A percentile compares a stretch with the other conserved stretches of the same genome.
Conservation (phyloP, 2,888 invertebrate genomes). For the Ceriagrion tenellum region DNA sequence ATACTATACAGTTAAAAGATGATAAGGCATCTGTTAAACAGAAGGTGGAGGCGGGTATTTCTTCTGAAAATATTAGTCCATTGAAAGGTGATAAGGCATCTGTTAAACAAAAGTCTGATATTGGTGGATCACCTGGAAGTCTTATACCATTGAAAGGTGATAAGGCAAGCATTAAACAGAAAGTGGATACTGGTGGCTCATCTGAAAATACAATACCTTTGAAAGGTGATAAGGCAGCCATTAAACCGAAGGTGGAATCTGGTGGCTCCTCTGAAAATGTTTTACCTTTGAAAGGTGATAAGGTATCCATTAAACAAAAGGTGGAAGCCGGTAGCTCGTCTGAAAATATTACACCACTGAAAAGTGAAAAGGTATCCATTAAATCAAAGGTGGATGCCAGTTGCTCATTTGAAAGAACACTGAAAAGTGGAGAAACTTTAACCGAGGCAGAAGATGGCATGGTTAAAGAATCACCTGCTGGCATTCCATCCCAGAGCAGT, state of each 20-base stretch:
- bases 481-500: background rate
- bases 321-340: background rate
- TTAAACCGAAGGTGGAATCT: no score
- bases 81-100: no score
- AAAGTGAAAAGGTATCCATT: no score
- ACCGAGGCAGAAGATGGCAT: background rate
- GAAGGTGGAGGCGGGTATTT: background rate
- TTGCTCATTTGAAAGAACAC: background rate
- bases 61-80: background rate
- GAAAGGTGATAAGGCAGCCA: no score
- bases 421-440: background rate
- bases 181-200: no score
- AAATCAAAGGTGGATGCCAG: no score
- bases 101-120: no score
- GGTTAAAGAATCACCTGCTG: background rate
- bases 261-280: background rate
- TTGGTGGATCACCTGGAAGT: background rate
- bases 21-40: background rate
- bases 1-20: background rate
- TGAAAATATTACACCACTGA: no score
- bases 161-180: background rate
- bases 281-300: background rate
- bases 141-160: background rate
- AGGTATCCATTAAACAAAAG: background rate
- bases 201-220: background rate